A percentile compares a stretch with the other conserved stretches of the same genome.
Conservation (phyloP, 2,888 invertebrate species). For the Ernsta delagoae region DNA sequence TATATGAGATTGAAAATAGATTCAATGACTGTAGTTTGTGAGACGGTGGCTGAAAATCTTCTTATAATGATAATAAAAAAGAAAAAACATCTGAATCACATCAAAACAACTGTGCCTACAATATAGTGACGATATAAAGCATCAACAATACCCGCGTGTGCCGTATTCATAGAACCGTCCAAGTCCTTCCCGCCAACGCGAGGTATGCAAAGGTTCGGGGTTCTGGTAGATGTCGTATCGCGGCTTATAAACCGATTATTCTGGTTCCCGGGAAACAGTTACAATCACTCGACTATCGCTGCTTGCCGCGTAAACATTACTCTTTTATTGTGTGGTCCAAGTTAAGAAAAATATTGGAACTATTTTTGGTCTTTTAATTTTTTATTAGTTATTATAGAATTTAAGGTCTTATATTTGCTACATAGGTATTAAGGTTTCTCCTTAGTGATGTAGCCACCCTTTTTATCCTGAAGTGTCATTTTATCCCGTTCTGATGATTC, state of each 20-base stretch:
- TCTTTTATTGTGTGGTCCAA: constrained; percentile 59
- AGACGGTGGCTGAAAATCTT: no score
- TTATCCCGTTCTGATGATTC: no score
- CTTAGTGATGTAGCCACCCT: no score
- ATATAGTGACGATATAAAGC: no score
- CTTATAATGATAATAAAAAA: no score
- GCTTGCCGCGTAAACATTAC: constrained; percentile 64
- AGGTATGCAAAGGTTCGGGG: constrained; percentile 3
- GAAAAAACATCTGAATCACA: no score
- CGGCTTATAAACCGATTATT: constrained; percentile 72
- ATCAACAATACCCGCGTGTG: neutral
- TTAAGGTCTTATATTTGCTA: no score
- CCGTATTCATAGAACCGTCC: neutral
- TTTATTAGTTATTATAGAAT: neutral
- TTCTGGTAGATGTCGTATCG: constrained; percentile 69
- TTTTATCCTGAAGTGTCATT: no score
- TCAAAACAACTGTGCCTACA: no score
- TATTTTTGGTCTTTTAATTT: neutral
- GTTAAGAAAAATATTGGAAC: constrained; percentile 8
- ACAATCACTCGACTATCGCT: constrained; percentile 72
- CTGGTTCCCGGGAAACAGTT: constrained; percentile 70
- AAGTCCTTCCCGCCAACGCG: neutral
- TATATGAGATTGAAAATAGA: no score
- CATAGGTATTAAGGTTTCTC: no score
- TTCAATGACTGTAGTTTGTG: no score